Evolutionary conservation across 2,113 vertebrate species (phyloP).

Genomic region (Cololabis saira): DNA sequence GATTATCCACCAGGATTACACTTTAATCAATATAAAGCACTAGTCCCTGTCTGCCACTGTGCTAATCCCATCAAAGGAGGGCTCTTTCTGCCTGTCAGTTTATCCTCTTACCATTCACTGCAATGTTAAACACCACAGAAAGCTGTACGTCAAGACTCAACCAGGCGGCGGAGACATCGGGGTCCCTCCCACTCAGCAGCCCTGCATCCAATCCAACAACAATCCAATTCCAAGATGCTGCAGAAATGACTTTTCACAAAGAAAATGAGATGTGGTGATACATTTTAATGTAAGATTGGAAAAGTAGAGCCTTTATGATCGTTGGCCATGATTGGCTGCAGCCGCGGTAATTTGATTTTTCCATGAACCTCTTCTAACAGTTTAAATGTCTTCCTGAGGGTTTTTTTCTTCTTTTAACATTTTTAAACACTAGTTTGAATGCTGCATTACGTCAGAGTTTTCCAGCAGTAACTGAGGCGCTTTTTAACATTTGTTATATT

Average conservation of each 20-base stretch:
- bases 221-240: slow-evolving; percentile 38
- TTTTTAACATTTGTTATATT: no score
- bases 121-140: slow-evolving; percentile 61
- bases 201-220: slow-evolving; percentile 18
- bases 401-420: no score
- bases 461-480: no score
- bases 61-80: slow-evolving; percentile 72
- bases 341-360: slow-evolving; percentile 4
- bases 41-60: slow-evolving; percentile 67
- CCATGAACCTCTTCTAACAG: no score
- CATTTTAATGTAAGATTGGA: slow-evolving; percentile 8
- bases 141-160: slow-evolving; percentile 66
- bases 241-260: slow-evolving; percentile 30
- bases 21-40: slow-evolving; percentile 78
- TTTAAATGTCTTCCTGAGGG: no score
- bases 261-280: slow-evolving; percentile 33
- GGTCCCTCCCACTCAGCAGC: slow-evolving; percentile 23
- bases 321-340: not conserved
- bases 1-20: slow-evolving; percentile 78
- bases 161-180: slow-evolving; percentile 12
- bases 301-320: slow-evolving; percentile 9
- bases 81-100: slow-evolving; percentile 70
- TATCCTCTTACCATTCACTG: slow-evolving; percentile 61
- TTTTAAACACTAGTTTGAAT: no score
- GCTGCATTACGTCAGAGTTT: no score